phyloP scores from a whole-genome alignment of 1,140 invertebrate genomes.

The Apis dorsata region DNA sequence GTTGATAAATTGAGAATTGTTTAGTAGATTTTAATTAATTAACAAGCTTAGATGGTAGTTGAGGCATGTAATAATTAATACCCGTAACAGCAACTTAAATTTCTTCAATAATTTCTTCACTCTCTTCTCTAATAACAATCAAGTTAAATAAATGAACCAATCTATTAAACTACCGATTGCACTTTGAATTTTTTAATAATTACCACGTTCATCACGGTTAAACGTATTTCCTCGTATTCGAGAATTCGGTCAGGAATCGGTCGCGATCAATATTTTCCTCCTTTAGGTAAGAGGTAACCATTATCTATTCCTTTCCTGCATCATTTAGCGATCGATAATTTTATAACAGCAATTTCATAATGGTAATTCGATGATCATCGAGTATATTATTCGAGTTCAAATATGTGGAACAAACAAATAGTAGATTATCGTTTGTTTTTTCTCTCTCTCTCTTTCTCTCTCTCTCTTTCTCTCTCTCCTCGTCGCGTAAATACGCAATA shows the following conservation, averaged over 20 bases:
- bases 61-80: too few species aligned
- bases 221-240: neutral
- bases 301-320: neutral
- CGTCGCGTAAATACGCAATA: neutral
- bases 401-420: neutral
- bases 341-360: neutral
- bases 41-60: too few species aligned
- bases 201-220: neutral
- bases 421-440: neutral
- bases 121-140: neutral
- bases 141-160: slow-evolving; percentile 5
- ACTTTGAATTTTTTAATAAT: slow-evolving; percentile 46
- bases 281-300: neutral
- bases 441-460: too few species aligned
- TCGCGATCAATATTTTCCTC: neutral
- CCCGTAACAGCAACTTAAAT: too few species aligned
- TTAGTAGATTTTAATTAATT: too few species aligned
- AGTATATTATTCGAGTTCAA: neutral
- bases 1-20: too few species aligned
- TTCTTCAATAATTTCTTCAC: too few species aligned
- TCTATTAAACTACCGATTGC: slow-evolving; percentile 26
- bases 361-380: neutral
- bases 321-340: neutral
- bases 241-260: slow-evolving; percentile 16
- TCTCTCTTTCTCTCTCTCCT: too few species aligned